Percentiles rank a stretch among this genome's conserved stretches.
phyloP scores from a whole-genome alignment of 2,797 vertebrate species.

The Coracias cyanogaster region DNA sequence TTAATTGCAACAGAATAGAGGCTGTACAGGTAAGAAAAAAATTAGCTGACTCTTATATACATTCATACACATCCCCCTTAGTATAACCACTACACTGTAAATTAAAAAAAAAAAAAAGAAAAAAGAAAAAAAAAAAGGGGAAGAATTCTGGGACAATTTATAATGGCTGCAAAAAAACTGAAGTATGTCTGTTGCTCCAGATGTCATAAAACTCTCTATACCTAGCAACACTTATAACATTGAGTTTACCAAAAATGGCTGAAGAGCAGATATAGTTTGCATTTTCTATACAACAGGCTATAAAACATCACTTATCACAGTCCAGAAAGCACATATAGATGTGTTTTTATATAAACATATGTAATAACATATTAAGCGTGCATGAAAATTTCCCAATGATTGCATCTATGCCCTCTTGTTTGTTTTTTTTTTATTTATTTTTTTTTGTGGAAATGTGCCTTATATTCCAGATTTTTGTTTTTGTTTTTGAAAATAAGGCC shows the following conservation, averaged over 20 bases:
- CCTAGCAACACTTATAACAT: constrained; percentile 99
- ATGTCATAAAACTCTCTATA: constrained; percentile 96
- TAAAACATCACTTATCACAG: constrained; percentile 99
- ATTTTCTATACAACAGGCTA: constrained; percentile 99
- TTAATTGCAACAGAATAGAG: constrained; percentile 82
- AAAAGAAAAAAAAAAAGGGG: constrained; percentile 40
- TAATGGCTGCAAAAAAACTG: constrained; percentile 90
- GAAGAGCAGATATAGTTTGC: constrained; percentile 98
- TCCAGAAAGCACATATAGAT: constrained; percentile 99
- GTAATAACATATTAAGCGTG: constrained; percentile 99
- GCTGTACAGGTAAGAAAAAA: constrained; percentile 84
- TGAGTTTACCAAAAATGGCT: constrained; percentile 95
- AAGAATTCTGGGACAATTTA: constrained; percentile 81
- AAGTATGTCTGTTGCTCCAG: constrained; percentile 85
- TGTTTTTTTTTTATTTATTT: constrained; percentile 1
- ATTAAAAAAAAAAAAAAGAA: constrained; percentile 54
- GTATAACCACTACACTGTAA: constrained; percentile 86
- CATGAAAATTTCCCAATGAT: constrained; percentile 93
- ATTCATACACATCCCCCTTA: constrained; percentile 86
- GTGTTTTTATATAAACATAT: constrained; percentile 99
- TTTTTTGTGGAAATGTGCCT: constrained; percentile 85
- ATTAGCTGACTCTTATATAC: constrained; percentile 84
- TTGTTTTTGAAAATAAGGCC: constrained; percentile 89
- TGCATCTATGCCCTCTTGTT: constrained; percentile 84
- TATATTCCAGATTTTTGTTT: constrained; percentile 84